Percentiles rank a stretch among this genome's conserved stretches.
Evolutionary conservation across 2,797 vertebrate genomes (phyloP).

Genomic region (Adrianichthys oophorus): DNA sequence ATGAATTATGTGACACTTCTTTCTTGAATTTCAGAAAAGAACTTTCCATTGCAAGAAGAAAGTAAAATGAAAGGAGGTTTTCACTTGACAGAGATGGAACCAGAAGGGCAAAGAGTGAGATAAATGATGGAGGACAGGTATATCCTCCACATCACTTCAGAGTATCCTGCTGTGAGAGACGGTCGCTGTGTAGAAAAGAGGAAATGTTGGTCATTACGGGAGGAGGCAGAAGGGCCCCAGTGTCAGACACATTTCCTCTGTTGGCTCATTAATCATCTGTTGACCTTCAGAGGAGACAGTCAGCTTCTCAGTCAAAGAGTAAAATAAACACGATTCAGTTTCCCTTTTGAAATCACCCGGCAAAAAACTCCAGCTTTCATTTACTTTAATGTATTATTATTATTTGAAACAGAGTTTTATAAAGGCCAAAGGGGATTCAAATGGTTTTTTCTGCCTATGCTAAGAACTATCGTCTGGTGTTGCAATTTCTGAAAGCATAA

Average conservation of each 20-base stretch:
- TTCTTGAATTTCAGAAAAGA: background rate
- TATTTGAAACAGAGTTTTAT: no score
- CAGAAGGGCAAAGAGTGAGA: slow-evolving; percentile 20
- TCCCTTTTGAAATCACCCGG: slow-evolving; percentile 3
- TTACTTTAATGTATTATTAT: no score
- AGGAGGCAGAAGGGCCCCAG: slow-evolving; percentile 26
- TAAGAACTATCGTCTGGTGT: no score
- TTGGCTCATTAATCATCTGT: slow-evolving; percentile 50
- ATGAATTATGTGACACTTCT: no score
- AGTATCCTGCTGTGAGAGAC: slow-evolving; percentile 34
- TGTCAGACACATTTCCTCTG: slow-evolving; percentile 46
- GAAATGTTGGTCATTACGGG: slow-evolving; percentile 57
- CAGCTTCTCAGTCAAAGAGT: slow-evolving; percentile 8
- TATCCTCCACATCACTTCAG: slow-evolving; percentile 44
- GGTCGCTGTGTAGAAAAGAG: slow-evolving; percentile 45
- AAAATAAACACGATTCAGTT: background rate
- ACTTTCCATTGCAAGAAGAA: background rate
- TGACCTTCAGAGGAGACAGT: slow-evolving; percentile 52
- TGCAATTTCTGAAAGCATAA: no score
- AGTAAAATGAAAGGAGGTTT: slow-evolving; percentile 29
- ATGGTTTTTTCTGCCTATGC: no score
- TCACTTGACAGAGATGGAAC: slow-evolving; percentile 16
- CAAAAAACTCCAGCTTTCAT: background rate
- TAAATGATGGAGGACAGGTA: slow-evolving; percentile 23
- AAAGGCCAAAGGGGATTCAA: no score